Conservation (phyloP, 2,113 vertebrate species). For the Rhineura floridana region DNA sequence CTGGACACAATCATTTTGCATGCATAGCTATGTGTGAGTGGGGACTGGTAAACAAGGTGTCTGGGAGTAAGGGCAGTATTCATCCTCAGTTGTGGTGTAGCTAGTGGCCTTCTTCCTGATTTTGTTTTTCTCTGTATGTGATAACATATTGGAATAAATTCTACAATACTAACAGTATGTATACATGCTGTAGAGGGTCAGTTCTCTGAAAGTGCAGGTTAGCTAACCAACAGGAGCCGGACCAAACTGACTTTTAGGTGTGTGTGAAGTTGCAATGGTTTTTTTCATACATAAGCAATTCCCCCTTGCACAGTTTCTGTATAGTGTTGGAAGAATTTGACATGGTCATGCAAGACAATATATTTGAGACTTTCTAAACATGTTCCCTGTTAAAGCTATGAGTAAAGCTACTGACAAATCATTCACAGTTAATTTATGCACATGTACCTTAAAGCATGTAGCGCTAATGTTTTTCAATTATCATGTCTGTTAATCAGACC, state of each 20-base stretch:
- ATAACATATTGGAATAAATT: not conserved
- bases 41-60: not conserved
- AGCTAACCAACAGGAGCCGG: not conserved
- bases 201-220: not conserved
- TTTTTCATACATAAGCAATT: not conserved
- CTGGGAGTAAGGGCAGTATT: not conserved
- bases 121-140: not conserved
- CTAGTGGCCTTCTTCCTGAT: not conserved
- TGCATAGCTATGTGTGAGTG: not conserved
- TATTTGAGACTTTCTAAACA: not conserved
- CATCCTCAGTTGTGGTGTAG: not conserved
- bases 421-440: not conserved
- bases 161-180: not conserved
- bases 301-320: not conserved
- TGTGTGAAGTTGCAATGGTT: not conserved
- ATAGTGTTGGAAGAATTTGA: not conserved
- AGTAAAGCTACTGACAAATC: not conserved
- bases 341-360: not conserved
- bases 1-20: not conserved
- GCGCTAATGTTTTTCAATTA: not conserved
- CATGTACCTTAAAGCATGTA: not conserved
- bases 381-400: not conserved
- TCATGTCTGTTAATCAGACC: not conserved
- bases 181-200: not conserved
- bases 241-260: not conserved